Percentiles rank a stretch among this genome's conserved stretches.
Conservation (phyloP, 2,888 invertebrate species). For the Cheilosia variabilis region DNA sequence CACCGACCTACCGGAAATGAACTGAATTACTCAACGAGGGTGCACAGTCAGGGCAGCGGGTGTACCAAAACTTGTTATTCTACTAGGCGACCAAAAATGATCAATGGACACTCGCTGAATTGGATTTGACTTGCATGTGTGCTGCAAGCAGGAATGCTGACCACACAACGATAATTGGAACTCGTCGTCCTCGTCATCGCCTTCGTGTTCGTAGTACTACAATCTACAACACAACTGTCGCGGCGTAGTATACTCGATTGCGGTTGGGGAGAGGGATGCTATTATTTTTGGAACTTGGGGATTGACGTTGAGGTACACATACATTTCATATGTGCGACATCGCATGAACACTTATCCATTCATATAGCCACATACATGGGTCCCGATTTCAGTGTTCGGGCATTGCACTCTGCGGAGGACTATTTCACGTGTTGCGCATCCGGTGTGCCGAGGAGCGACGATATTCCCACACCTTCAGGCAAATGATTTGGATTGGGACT, state of each 20-base stretch:
- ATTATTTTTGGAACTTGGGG: constrained; percentile 22
- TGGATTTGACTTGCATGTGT: constrained; percentile 13
- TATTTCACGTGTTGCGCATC: constrained; percentile 58
- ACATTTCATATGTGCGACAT: constrained; percentile 6
- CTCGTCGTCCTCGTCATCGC: not conserved
- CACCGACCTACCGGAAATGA: constrained; percentile 34
- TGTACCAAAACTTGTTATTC: constrained; percentile 3
- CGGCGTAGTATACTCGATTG: constrained; percentile 30
- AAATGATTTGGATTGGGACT: constrained; percentile 22
- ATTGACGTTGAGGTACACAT: not conserved
- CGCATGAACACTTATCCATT: constrained; percentile 17
- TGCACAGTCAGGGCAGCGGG: constrained; percentile 42
- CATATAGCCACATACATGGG: not conserved
- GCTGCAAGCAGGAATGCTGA: constrained; percentile 5
- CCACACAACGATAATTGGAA: constrained; percentile 22
- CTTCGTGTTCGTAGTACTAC: constrained; percentile 51
- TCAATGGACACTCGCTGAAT: constrained; percentile 53
- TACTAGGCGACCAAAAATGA: constrained; percentile 70
- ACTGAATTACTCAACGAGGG: constrained; percentile 37
- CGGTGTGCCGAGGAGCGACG: constrained; percentile 5
- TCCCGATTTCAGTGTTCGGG: constrained; percentile 12
- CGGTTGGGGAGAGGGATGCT: not conserved
- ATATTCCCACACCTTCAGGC: constrained; percentile 25
- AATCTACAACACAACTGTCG: constrained; percentile 29
- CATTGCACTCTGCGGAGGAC: constrained; percentile 5